Conservation (phyloP, 2,797 vertebrate species). For the Ibycter americanus region DNA sequence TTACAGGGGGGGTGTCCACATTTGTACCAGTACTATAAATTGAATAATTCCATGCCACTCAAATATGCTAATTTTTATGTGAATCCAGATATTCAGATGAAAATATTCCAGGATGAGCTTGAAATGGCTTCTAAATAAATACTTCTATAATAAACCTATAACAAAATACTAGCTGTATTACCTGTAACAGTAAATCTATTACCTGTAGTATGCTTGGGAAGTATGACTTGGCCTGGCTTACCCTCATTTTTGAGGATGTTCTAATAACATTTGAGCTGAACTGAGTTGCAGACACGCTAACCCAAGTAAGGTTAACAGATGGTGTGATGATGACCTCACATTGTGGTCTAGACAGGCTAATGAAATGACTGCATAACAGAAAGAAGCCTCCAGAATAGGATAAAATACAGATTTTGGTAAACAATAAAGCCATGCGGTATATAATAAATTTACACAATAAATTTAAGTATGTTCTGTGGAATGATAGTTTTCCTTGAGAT, state of each 20-base stretch:
- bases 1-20: neutral
- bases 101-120: neutral
- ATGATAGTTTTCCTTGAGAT: neutral
- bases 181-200: neutral
- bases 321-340: slow-evolving; percentile 6
- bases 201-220: neutral
- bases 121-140: neutral
- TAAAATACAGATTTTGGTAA: neutral
- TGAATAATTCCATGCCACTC: neutral
- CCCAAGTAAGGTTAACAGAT: slow-evolving; percentile 13
- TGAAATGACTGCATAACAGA: slow-evolving; percentile 1
- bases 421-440: neutral
- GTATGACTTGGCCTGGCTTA: neutral
- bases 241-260: neutral
- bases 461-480: neutral
- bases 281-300: neutral
- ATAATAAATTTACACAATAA: neutral
- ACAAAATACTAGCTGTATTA: neutral
- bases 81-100: neutral
- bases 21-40: neutral
- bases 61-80: neutral
- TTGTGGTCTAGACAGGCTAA: slow-evolving; percentile 31
- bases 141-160: neutral
- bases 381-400: neutral
- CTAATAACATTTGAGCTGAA: neutral